Base-by-base conservation (phyloP, 2,888 invertebrate genomes). In the Nemapogon koenigi region DNA sequence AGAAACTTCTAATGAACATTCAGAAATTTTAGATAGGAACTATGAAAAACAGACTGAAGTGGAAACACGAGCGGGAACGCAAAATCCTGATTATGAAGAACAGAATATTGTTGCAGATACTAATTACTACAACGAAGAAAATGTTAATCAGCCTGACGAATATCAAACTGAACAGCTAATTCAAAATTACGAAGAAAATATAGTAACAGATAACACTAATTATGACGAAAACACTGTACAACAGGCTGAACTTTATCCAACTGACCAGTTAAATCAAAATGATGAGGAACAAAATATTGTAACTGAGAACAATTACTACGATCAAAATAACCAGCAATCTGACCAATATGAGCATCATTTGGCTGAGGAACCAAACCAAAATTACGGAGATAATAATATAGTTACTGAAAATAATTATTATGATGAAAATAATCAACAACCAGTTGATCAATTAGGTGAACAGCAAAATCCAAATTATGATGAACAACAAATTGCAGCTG, bases 321-420 rank as follows among this genome's bases (percentile, higher is more conserved):
- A 71, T 41, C 48, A 58, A 41, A 25, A 44, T 16, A 44, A 45
- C 19, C 46, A 49, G 43, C 48, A 52, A 32, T 52, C 56, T 10
- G 31, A 32, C 37, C 45, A 44, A 13, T 58, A 60, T 42, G 13
- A 10, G 8, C 8, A 29, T 13, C 15, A 29, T 7, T 8, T 15
- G 8, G 14, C 31, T 16, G 16, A 31, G 15, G 16, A 31, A 31
- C 3, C 15, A 16, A 17, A 3, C 16, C 14, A 4, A 16, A 31
- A 31, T 18, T 16, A 19, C 14, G 36, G 15, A 26, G 6, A 26
- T 3, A 16, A 26, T 8, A 8, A 25, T 15, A 15, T 13, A 15
- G 15, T 15, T 15, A 16, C 27, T 25, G 10, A 17, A 17, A 14
- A 38, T 10, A 16, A 38, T n/a, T n/a, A n/a, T n/a, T n/a, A n/a